Evolutionary conservation across 35 echinoderm and acorn worm species (phyloP).

Genomic region (Heliocidaris erythrogramma): DNA sequence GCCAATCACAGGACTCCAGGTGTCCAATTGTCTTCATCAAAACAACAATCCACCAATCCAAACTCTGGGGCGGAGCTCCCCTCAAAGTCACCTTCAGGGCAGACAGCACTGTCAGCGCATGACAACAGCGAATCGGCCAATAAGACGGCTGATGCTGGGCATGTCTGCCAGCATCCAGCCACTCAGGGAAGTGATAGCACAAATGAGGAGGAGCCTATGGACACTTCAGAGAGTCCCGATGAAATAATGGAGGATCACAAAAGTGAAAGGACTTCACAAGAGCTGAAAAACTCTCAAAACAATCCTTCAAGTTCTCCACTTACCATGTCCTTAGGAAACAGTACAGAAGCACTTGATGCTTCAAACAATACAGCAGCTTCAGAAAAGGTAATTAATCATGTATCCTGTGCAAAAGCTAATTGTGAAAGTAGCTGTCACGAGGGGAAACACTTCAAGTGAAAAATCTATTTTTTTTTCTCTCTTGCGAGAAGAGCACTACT

Average conservation of each 20-base stretch:
- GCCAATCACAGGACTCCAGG: background rate
- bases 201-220: conserved; percentile 62
- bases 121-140: background rate
- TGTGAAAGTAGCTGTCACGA: background rate
- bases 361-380: background rate
- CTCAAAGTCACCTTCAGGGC: conserved; percentile 20
- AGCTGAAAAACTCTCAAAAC: background rate
- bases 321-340: background rate
- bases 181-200: conserved; percentile 6
- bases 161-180: background rate
- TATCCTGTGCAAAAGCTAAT: background rate
- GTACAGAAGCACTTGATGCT: background rate
- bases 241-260: background rate
- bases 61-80: background rate
- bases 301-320: background rate
- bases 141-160: background rate
- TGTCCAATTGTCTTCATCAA: background rate
- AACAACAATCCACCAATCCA: background rate
- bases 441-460: background rate
- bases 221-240: conserved; percentile 28
- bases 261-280: conserved; percentile 28
- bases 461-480: too few relatives aligned
- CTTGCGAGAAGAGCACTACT: too few relatives aligned
- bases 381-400: background rate
- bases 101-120: background rate